Evolutionary conservation across 2,888 invertebrate species (phyloP), one percentile per base, ranked within the genome.

Genomic region (Melinaea marsaeus): DNA sequence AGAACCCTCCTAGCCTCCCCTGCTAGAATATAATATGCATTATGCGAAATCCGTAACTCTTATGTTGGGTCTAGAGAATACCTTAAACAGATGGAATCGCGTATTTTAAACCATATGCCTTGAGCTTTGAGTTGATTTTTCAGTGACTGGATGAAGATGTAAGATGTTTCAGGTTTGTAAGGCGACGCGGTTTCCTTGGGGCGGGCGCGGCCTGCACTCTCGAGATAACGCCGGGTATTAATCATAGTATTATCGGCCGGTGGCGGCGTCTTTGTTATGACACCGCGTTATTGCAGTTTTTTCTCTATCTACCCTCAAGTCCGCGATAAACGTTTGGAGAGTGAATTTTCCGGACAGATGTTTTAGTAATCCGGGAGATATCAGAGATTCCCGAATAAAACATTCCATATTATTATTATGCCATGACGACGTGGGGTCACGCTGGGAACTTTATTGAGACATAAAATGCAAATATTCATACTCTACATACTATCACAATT

Each of bases 41-140:
- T 90, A 90, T 90, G 90, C 90, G 90, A 90, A 89, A 90, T 90
- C 88, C 89, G 88, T 89, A 88, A 88, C 88, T 90, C 89, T 87
- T 86, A 83, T 85, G 84, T 83, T 78, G 79, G 81, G 78, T 81
- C 82, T 77, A 74, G 78, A 80, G 86, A 84, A 88, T 86, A 87
- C 85, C 88, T 88, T 82, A 81, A 79, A 77, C 77, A 72, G 68
- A 59, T 62, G 37, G 13, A 13, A 62, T n/a, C 33, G n/a, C n/a
- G 48, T 60, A 63, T 75, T 69, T n/a, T 70, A 55, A 63, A 67
- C 78, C 66, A 65, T 84, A 69, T 13, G 0, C 0, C 0, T 1
- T 7, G 13, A 0, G 7, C 0, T 56, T 65, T 80, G 61, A 55
- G 75, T 68, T 64, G 66, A 65, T 60, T 66, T 34, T 56, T 13